A percentile compares a stretch with the other conserved stretches of the same genome.
phyloP scores from a whole-genome alignment of 2,888 invertebrate species.

The Belgica antarctica region DNA sequence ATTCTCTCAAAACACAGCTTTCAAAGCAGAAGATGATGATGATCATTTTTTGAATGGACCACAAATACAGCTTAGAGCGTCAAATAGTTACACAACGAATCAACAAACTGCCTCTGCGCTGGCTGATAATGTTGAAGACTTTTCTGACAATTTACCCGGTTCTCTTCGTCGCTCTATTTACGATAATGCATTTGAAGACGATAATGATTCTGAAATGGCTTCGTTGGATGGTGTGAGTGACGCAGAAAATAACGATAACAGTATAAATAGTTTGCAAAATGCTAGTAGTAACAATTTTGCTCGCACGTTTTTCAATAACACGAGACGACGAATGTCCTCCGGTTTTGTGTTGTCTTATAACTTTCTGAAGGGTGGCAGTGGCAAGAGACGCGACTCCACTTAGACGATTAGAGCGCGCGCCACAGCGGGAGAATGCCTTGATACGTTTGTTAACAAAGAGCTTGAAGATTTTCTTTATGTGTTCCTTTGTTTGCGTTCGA shows the following conservation, averaged over 20 bases:
- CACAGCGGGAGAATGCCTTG: not conserved
- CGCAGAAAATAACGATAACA: constrained; percentile 28
- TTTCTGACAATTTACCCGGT: constrained; percentile 25
- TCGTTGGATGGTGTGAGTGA: constrained; percentile 39
- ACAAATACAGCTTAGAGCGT: constrained; percentile 1
- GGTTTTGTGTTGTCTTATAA: constrained; percentile 40
- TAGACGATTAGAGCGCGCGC: too few relatives aligned
- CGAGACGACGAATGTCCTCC: constrained; percentile 38
- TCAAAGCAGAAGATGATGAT: constrained; percentile 35
- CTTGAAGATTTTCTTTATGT: too few relatives aligned
- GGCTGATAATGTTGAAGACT: constrained; percentile 10
- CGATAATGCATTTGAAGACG: constrained; percentile 25
- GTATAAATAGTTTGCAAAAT: constrained; percentile 36
- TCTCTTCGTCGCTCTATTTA: constrained; percentile 14
- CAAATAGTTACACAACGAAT: not conserved
- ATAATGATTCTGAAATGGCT: constrained; percentile 39
- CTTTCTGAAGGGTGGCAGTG: constrained; percentile 29
- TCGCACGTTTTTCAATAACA: constrained; percentile 38
- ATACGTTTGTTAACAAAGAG: not conserved
- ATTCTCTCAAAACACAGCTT: too few relatives aligned
- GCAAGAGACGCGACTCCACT: constrained; percentile 38
- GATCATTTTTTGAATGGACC: constrained; percentile 22
- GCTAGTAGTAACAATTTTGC: constrained; percentile 42
- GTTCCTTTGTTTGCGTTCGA: not conserved
- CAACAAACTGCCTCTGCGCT: not conserved